These are phyloP conservation scores for Scartelaos histophorus DNA, from an alignment of 2,113 vertebrate species.

Conservation along the genomic window DNA sequence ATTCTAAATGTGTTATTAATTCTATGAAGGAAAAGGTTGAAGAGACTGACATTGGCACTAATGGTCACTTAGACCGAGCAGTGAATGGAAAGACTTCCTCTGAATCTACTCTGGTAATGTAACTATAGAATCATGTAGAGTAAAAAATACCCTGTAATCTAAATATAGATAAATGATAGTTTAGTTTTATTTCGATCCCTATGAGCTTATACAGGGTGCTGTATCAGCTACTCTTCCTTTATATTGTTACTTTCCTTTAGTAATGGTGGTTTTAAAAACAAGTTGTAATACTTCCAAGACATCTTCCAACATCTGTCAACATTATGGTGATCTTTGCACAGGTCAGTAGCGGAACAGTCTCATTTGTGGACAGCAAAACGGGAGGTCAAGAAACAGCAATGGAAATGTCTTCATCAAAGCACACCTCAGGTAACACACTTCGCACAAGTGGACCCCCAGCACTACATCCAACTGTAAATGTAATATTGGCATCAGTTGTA, in stretches of 20 bases:
- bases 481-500: not conserved
- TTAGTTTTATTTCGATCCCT: too few species aligned
- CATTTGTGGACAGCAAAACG: constrained; percentile 26
- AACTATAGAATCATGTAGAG: not conserved
- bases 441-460: not conserved
- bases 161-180: too few species aligned
- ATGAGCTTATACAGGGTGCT: too few species aligned
- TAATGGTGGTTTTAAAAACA: too few species aligned
- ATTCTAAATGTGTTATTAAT: constrained; percentile 22
- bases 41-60: constrained; percentile 14
- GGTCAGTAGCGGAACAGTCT: constrained; percentile 40
- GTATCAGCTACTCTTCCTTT: too few species aligned
- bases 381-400: constrained; percentile 20
- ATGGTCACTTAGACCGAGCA: constrained; percentile 22
- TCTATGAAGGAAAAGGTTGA: constrained; percentile 34
- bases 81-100: constrained; percentile 45
- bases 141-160: not conserved
- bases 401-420: constrained; percentile 44
- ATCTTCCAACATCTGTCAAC: not conserved
- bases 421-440: constrained; percentile 47
- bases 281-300: too few species aligned
- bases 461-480: too few species aligned
- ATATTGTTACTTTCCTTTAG: too few species aligned
- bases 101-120: constrained; percentile 31
- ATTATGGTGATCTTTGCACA: constrained; percentile 38